phyloP scores from a whole-genome alignment of 2,797 vertebrate genomes.

The Oryzias dopingdopingensis region DNA sequence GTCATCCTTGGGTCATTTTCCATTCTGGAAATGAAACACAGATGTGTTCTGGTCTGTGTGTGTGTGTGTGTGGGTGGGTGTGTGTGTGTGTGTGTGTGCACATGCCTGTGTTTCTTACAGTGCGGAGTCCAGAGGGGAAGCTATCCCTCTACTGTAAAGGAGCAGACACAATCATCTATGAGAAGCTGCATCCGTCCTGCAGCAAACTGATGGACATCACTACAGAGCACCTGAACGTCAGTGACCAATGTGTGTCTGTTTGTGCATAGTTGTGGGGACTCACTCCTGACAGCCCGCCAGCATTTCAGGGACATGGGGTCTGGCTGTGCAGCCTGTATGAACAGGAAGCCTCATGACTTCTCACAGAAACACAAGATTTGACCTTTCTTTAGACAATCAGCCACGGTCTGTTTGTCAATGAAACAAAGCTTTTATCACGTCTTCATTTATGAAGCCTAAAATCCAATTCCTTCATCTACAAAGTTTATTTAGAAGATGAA shows the following conservation, averaged over 20 bases:
- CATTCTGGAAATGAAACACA: neutral
- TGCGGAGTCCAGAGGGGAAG: slow-evolving; percentile 84
- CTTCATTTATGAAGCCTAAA: no score
- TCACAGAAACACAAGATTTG: no score
- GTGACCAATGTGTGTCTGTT: slow-evolving; percentile 7
- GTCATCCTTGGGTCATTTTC: no score
- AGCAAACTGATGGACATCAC: slow-evolving; percentile 83
- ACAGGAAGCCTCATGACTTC: no score
- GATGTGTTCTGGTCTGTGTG: neutral
- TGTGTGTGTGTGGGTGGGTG: neutral
- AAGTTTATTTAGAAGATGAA: no score
- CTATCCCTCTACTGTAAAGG: slow-evolving; percentile 93
- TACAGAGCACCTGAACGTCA: slow-evolving; percentile 85
- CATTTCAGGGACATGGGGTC: no score
- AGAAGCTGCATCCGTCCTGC: slow-evolving; percentile 85
- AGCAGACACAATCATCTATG: slow-evolving; percentile 91
- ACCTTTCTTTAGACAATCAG: no score
- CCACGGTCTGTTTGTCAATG: no score
- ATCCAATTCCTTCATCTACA: no score
- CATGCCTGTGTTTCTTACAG: slow-evolving; percentile 56
- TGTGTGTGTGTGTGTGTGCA: neutral
- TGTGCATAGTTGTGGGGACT: neutral
- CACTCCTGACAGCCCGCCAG: no score
- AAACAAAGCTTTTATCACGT: no score
- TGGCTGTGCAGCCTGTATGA: no score